These are phyloP conservation scores for Tryphoninae sp. DNA, from an alignment of 2,888 invertebrate species.

Conservation along the genomic window DNA sequence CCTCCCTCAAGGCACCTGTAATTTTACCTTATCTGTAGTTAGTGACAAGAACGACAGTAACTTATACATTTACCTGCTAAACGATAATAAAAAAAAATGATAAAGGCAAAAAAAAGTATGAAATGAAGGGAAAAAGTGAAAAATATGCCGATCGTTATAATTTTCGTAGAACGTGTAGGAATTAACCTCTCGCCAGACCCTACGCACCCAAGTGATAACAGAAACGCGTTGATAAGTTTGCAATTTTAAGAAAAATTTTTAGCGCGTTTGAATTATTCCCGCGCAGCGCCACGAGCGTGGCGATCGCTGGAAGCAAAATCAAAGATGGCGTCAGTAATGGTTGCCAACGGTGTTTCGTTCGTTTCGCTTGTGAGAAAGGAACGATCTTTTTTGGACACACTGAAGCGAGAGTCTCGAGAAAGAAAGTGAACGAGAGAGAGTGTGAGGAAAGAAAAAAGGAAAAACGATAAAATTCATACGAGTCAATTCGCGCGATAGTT, in stretches of 20 bases:
- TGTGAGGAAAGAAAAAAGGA: neutral
- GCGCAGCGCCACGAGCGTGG: neutral
- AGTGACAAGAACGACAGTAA: conserved; percentile 78
- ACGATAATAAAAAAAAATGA: conserved; percentile 73
- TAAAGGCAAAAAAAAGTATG: conserved; percentile 69
- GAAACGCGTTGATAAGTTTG: conserved; percentile 38
- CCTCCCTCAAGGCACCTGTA: conserved; percentile 72
- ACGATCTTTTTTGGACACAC: conserved; percentile 48
- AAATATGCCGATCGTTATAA: conserved; percentile 51
- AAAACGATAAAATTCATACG: conserved; percentile 23
- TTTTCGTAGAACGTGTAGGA: conserved; percentile 52
- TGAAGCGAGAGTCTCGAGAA: conserved; percentile 41
- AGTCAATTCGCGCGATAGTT: conserved; percentile 37
- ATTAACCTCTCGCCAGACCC: conserved; percentile 21
- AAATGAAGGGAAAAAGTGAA: conserved; percentile 51
- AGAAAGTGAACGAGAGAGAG: neutral
- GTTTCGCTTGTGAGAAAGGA: conserved; percentile 20
- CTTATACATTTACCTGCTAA: conserved; percentile 78
- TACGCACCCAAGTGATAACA: neutral
- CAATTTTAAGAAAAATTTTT: conserved; percentile 35
- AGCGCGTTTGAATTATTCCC: neutral
- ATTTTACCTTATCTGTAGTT: conserved; percentile 78
- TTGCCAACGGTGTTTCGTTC: neutral
- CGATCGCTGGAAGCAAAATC: neutral
- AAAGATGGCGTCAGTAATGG: neutral